These are phyloP conservation scores for Sakesphorus luctuosus DNA, from an alignment of 2,113 vertebrate species.

Conservation along the genomic window DNA sequence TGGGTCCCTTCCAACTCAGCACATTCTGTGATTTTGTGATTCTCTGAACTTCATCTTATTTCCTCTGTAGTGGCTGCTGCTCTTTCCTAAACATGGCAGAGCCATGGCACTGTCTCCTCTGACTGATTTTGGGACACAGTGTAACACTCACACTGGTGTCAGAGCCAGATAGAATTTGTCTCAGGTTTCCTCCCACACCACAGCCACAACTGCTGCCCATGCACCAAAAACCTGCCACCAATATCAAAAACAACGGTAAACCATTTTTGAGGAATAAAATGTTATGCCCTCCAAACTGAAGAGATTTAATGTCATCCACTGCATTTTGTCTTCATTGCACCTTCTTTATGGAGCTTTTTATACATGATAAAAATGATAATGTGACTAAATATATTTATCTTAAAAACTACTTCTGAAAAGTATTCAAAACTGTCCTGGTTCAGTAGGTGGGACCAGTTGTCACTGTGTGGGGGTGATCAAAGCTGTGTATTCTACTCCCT, in stretches of 20 bases:
- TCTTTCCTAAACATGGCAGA: not conserved
- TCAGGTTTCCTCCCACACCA: not conserved
- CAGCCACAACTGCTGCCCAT: not conserved
- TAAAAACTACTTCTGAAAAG: not conserved
- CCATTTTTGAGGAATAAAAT: not conserved
- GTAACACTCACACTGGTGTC: not conserved
- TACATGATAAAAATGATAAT: not conserved
- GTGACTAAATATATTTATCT: not conserved
- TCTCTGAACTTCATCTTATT: not conserved
- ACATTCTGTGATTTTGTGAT: not conserved
- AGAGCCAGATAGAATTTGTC: not conserved
- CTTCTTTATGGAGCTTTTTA: not conserved
- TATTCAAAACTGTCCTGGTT: too few species aligned
- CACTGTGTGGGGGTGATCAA: too few species aligned
- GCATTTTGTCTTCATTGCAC: not conserved
- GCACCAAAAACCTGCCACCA: not conserved
- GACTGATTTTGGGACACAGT: not conserved
- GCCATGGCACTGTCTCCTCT: not conserved
- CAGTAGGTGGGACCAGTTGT: too few species aligned
- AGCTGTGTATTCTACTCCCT: too few species aligned
- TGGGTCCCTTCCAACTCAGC: not conserved
- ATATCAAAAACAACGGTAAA: not conserved
- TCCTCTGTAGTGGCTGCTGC: not conserved
- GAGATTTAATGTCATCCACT: not conserved
- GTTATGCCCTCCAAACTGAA: not conserved